Percentiles rank a stretch among this genome's conserved stretches.
Conservation (phyloP, 2,797 vertebrate genomes). For the Onychomys torridus region DNA sequence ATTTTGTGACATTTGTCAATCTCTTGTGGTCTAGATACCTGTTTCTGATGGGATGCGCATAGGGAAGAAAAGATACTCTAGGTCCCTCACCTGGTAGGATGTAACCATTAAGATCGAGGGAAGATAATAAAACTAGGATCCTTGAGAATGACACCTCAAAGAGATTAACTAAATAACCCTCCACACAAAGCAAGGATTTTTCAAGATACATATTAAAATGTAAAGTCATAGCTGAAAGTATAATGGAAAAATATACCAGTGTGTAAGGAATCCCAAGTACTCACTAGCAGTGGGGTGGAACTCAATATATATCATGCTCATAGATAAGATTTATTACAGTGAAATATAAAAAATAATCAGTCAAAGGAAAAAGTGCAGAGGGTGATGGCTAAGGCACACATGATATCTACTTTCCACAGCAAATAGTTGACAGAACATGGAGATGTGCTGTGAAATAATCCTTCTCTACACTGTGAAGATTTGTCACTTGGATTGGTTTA, state of each 20-base stretch:
- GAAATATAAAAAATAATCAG: slow-evolving; percentile 35
- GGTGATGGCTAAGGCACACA: not conserved
- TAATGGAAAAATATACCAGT: slow-evolving; percentile 17
- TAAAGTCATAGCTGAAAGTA: slow-evolving; percentile 39
- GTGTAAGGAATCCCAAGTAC: not conserved
- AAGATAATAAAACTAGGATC: not conserved
- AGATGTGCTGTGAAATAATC: not conserved
- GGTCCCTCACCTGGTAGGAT: not conserved
- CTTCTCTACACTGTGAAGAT: not conserved
- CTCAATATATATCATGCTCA: not conserved
- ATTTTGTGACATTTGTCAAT: not conserved
- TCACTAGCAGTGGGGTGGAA: not conserved
- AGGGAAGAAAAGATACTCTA: not conserved
- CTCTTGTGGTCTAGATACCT: not conserved
- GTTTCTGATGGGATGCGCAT: not conserved
- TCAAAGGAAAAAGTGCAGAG: not conserved
- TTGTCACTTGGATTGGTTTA: not conserved
- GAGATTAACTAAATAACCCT: not conserved
- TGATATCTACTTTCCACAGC: slow-evolving; percentile 20
- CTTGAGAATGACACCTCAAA: not conserved
- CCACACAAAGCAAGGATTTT: not conserved
- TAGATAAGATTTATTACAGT: slow-evolving; percentile 33
- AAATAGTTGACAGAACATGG: slow-evolving; percentile 48
- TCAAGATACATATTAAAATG: slow-evolving; percentile 11
- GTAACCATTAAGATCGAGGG: not conserved